Base-by-base conservation (phyloP, 2,113 vertebrate genomes). In the Grantiella picta region DNA sequence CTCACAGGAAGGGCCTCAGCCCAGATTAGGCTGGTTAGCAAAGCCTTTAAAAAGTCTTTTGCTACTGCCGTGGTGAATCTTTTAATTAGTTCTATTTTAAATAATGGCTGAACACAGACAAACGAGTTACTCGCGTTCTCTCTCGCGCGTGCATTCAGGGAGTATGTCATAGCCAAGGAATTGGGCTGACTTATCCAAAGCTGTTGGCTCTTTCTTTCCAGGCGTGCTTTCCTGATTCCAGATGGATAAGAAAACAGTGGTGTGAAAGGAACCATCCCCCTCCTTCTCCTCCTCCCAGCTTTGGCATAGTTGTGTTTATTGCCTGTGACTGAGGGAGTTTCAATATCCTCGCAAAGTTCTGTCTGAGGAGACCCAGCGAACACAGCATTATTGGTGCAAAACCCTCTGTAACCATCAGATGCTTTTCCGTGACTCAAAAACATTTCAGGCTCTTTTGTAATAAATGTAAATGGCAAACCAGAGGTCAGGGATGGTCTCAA, bases 221-320 rank as follows among this genome's bases (percentile, higher is more conserved):
- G 81, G 86, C 84, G 7, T 95, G 94, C 96, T 96, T 97, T 96
- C 94, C 93, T 94, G 91, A 93, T 96, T 97, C 95, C 95, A 96
- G 96, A 96, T 97, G 96, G 92, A 87, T 93, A 88, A 95, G 71
- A 91, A 85, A 93, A 71, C 52, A 87, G 81, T 95, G 94, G 85
- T 88, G 95, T 91, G 82, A 86, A 79, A 86, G 69, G 45, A 91
- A 82, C 85, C 77, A 80, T 92, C 93, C 95, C 82, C 90, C 95
- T 87, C 78, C 59, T 69, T 63, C 90, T 90, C 76, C 89, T 90
- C 92, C 95, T 93, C 72, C 86, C 69, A 87, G 53, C 92, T 95
- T 94, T 95, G 90, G 92, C 95, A 95, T 81, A 85, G 60, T 95
- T 96, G 82, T 78, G 83, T 97, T 97, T 96, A 97, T 97, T 94